Percentiles rank a stretch among this genome's conserved stretches.
Evolutionary conservation across 2,113 vertebrate species (phyloP).

Genomic region (Cyanocitta stelleri): DNA sequence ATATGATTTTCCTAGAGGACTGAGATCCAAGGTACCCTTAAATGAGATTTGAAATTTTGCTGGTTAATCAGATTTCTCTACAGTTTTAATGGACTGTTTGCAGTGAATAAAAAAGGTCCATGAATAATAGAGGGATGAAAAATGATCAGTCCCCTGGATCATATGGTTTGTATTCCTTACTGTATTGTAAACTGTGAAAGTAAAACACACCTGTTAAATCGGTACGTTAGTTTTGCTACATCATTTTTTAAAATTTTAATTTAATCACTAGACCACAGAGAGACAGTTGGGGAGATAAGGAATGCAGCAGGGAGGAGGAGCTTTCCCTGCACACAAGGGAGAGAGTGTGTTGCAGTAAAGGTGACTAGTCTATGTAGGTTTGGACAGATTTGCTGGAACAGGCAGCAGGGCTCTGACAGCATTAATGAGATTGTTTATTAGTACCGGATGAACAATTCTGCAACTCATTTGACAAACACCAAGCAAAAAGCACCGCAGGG

Average conservation of each 20-base stretch:
- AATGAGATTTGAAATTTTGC: neutral
- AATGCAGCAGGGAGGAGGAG: neutral
- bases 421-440: conserved; percentile 69
- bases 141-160: neutral
- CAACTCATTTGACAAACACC: conserved; percentile 57
- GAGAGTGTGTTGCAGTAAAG: neutral
- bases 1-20: neutral
- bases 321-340: neutral
- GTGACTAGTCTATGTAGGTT: conserved; percentile 32
- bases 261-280: neutral
- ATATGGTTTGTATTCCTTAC: neutral
- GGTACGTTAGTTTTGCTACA: neutral
- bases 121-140: neutral
- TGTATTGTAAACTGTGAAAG: neutral
- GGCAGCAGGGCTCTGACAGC: conserved; percentile 44
- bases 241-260: neutral
- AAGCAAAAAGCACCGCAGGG: conserved; percentile 45
- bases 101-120: neutral
- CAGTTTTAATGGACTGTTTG: neutral
- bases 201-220: neutral
- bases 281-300: neutral
- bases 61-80: neutral
- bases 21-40: neutral
- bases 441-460: conserved; percentile 60
- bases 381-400: conserved; percentile 51